These are phyloP conservation scores for Phylloscopus trochiloides DNA, from an alignment of 2,113 vertebrate genomes.

Conservation along the genomic window DNA sequence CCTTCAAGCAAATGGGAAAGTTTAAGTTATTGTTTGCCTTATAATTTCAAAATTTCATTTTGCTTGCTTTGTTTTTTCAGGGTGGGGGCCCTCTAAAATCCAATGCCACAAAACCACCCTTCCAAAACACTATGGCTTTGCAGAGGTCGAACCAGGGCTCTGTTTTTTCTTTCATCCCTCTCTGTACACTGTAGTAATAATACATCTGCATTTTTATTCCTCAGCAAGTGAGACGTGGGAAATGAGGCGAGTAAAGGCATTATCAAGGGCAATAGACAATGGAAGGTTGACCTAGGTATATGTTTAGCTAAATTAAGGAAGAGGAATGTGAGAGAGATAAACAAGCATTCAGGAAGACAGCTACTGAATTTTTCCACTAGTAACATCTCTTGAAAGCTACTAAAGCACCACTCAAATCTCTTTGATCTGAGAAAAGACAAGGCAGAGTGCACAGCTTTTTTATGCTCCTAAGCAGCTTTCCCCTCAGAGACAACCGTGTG, in stretches of 20 bases:
- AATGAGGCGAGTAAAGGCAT: background rate
- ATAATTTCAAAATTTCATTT: background rate
- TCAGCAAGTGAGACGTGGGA: background rate
- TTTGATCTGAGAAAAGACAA: conserved; percentile 35
- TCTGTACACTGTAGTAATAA: background rate
- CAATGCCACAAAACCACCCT: background rate
- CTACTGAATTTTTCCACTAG: conserved; percentile 23
- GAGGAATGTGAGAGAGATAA: background rate
- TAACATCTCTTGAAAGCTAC: conserved; percentile 1
- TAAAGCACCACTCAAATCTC: background rate
- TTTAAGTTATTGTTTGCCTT: background rate
- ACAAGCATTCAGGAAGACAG: background rate
- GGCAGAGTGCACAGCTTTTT: background rate
- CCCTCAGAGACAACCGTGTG: background rate
- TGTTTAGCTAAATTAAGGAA: conserved; percentile 10
- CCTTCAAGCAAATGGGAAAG: background rate
- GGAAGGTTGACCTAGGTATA: background rate
- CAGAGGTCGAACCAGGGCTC: background rate
- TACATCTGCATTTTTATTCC: background rate
- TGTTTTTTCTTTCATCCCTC: background rate
- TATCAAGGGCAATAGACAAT: background rate
- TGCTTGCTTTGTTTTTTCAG: background rate
- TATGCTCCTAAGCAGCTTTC: background rate
- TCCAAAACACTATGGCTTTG: background rate
- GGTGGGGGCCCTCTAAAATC: background rate